phyloP scores from a whole-genome alignment of 2,113 vertebrate genomes.

The Alethe diademata region DNA sequence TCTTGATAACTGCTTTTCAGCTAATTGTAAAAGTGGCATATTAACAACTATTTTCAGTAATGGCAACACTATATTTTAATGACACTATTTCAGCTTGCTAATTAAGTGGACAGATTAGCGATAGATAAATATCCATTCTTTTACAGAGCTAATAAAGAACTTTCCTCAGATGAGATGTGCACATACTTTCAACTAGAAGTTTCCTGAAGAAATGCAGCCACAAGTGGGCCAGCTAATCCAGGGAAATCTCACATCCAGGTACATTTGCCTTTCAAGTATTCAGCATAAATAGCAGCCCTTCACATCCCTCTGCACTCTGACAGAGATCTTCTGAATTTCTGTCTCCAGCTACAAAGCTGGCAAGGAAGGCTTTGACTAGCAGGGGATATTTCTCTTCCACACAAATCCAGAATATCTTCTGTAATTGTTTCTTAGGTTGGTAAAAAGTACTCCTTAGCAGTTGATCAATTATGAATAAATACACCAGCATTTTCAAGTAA shows the following conservation, averaged over 20 bases:
- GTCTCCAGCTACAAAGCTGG: background rate
- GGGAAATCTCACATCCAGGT: background rate
- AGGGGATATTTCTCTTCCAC: background rate
- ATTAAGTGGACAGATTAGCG: background rate
- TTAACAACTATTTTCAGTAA: background rate
- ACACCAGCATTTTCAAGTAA: background rate
- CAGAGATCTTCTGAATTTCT: background rate
- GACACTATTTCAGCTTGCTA: background rate
- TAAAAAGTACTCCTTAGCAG: background rate
- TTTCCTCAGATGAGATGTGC: background rate
- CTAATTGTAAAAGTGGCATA: background rate
- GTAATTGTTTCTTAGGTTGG: background rate
- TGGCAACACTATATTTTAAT: background rate
- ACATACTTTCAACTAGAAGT: background rate
- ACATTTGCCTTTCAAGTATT: background rate
- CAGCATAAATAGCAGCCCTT: background rate
- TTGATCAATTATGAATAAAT: background rate
- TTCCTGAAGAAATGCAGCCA: background rate
- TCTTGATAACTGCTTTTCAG: background rate
- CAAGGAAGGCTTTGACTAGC: background rate
- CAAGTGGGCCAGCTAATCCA: background rate
- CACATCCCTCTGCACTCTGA: background rate
- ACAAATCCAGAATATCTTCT: background rate
- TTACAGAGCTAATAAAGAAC: background rate
- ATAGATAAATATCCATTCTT: background rate